These are phyloP conservation scores for Philereme transversata DNA, from an alignment of 2,888 invertebrate genomes.

Conservation along the genomic window DNA sequence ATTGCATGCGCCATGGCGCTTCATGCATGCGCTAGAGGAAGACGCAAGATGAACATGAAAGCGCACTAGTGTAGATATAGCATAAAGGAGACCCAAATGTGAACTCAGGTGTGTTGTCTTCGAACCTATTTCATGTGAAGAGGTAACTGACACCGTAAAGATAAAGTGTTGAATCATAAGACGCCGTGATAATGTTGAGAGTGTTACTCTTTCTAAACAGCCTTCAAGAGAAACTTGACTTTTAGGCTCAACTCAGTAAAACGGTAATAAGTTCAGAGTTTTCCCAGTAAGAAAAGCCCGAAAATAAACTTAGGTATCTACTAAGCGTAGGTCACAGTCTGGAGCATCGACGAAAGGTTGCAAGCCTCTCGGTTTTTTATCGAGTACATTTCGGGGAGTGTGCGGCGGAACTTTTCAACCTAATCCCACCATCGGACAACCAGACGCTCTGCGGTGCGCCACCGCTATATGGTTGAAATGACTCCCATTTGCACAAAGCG, in stretches of 20 bases:
- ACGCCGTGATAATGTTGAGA: constrained; percentile 6
- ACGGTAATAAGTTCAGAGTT: background rate
- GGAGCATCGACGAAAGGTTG: no score
- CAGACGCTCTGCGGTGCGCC: no score
- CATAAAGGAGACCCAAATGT: constrained; percentile 24
- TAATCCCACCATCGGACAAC: no score
- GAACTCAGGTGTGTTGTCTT: constrained; percentile 35
- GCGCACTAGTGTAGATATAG: no score
- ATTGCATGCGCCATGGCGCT: no score
- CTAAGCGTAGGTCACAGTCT: background rate
- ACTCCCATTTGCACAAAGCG: no score
- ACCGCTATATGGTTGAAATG: no score
- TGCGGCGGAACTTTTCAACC: no score
- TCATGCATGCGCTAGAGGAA: no score
- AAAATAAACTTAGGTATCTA: constrained; percentile 1
- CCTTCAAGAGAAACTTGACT: background rate
- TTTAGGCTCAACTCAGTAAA: background rate
- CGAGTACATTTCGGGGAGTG: no score
- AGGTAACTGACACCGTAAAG: constrained; percentile 30
- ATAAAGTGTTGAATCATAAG: constrained; percentile 9
- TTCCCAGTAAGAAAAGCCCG: background rate
- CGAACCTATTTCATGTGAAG: constrained; percentile 18
- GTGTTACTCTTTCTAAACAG: background rate
- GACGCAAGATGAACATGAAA: no score
- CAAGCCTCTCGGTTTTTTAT: no score